phyloP scores from a whole-genome alignment of 2,797 vertebrate species.

The Diceros bicornis region DNA sequence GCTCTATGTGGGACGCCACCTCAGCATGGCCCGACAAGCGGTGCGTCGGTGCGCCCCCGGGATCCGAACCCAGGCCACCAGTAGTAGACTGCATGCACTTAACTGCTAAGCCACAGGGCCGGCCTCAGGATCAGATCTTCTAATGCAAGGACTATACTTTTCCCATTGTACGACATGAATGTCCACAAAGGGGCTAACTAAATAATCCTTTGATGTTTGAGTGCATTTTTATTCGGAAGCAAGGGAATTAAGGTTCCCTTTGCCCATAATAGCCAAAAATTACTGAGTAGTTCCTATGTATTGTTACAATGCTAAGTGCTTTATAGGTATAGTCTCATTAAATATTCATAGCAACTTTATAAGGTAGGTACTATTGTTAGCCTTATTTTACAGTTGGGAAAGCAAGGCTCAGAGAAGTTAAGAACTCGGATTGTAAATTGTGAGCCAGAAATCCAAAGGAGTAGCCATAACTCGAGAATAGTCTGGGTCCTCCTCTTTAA shows the following conservation, averaged over 20 bases:
- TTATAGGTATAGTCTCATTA: background rate
- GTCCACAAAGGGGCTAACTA: background rate
- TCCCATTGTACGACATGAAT: background rate
- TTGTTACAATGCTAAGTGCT: background rate
- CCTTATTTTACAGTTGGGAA: background rate
- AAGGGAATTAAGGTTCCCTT: background rate
- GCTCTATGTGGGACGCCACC: too few relatives aligned
- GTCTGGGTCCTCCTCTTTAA: background rate
- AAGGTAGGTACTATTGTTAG: background rate
- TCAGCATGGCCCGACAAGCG: too few relatives aligned
- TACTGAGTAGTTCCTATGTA: background rate
- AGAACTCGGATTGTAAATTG: background rate
- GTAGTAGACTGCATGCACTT: too few relatives aligned
- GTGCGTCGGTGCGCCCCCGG: too few relatives aligned
- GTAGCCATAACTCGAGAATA: background rate
- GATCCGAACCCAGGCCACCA: too few relatives aligned
- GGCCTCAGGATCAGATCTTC: background rate
- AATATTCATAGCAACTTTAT: background rate
- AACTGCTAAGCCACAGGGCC: too few relatives aligned
- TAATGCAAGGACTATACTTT: background rate
- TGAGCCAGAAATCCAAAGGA: background rate
- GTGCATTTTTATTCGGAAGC: conserved; percentile 29
- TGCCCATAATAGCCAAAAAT: background rate
- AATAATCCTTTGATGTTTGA: background rate
- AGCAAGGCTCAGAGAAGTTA: background rate